Evolutionary conservation across 1,140 invertebrate genomes (phyloP), one percentile per base, ranked within the genome.

Genomic region (Drosophila equinoxialis): DNA sequence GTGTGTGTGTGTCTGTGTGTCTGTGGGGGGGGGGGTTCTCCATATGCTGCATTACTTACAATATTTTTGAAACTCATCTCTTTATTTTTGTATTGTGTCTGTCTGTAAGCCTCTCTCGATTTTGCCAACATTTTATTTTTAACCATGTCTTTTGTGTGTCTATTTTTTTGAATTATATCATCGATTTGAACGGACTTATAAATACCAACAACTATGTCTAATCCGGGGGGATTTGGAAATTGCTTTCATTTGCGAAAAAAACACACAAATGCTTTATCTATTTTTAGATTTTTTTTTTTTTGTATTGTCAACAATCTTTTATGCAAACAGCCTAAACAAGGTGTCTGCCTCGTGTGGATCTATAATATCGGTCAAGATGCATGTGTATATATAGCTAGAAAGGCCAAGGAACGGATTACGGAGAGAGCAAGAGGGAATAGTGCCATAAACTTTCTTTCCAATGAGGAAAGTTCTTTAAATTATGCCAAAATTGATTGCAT

Each of bases 131-230:
- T 72, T 71, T 55, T 77, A 37, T 54, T 14, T 45, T 17, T 17
- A 57, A 67, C 76, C 65, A 65, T 67, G 61, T 68, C 69, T 75
- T 80, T 42, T 48, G 61, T 51, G 17, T 55, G n/a, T 57, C 33
- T 20, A 65, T 54, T 42, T 69, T 30, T 30, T 30, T 30, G 17
- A 66, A 60, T 71, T 71, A 71, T 71, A 67, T 71, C 69, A 71
- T 67, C 57, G 57, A 59, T 58, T 30, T 51, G 45, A 23, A 20
- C 17, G 17, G 7, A 51, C 45, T 51, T 51, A 51, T 8, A 5
- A 51, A 51, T 51, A 23, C 8, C 14, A 1, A 51, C 8, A 51
- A 11, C 10, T 23, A 20, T 23, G 17, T 51, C 17, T 51, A 20
- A 51, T 51, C 45, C 45, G 17, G 11, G 17, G 42, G 45, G 45